Evolutionary conservation across 2,888 invertebrate species (phyloP).

Genomic region (Tinea semifulvella): DNA sequence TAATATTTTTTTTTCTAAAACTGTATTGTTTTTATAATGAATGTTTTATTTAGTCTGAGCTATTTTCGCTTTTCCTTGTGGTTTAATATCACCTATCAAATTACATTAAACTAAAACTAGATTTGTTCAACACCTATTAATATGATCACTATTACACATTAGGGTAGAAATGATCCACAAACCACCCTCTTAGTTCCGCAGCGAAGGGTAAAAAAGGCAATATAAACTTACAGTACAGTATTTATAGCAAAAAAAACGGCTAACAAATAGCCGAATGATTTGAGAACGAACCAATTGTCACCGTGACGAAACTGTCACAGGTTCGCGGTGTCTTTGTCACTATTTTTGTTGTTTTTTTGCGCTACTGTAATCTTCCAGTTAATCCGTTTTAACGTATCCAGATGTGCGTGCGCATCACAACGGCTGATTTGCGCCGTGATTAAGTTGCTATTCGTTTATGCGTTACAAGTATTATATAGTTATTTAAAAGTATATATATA

Average conservation of each 20-base stretch:
- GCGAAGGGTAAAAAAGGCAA: no score
- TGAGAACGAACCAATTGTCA: conserved; percentile 55
- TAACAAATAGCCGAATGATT: conserved; percentile 26
- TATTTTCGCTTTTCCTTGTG: no score
- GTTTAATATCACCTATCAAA: no score
- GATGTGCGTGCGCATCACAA: conserved; percentile 42
- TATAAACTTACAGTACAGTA: neutral
- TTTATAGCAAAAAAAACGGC: neutral
- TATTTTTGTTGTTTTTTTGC: conserved; percentile 34
- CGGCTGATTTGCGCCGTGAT: conserved; percentile 28
- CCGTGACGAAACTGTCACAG: conserved; percentile 39
- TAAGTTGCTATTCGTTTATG: neutral
- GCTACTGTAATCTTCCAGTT: conserved; percentile 53
- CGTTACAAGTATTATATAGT: neutral
- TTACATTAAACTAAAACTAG: no score
- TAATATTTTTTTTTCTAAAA: no score
- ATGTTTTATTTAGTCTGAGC: no score
- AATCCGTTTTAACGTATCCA: conserved; percentile 65
- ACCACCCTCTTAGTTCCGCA: no score
- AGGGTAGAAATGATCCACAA: no score
- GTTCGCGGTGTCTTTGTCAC: conserved; percentile 52
- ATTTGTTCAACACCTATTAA: no score
- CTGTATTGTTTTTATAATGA: no score
- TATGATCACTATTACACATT: no score
- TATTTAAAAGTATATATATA: neutral